A percentile compares a stretch with the other conserved stretches of the same genome.
These are phyloP conservation scores for Callospermophilus lateralis DNA, from an alignment of 2,113 vertebrate genomes.

Conservation along the genomic window DNA sequence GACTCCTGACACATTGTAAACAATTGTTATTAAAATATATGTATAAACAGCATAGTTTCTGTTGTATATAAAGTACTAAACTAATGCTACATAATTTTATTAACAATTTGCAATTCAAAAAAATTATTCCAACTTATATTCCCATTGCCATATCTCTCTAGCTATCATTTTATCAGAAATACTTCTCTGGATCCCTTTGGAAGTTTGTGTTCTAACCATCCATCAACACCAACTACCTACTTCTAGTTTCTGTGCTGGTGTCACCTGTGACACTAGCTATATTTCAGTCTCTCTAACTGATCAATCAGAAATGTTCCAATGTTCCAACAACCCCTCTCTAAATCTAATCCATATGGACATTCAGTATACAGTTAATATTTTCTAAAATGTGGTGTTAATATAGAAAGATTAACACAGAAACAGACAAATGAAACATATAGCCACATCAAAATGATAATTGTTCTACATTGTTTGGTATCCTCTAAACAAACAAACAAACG, in stretches of 20 bases:
- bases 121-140: background rate
- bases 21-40: background rate
- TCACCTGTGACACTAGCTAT: background rate
- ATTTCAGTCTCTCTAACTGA: background rate
- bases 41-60: background rate
- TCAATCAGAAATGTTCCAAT: background rate
- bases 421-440: background rate
- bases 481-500: background rate
- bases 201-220: background rate
- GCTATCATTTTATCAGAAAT: background rate
- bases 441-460: background rate
- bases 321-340: background rate
- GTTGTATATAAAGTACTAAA: constrained; percentile 7
- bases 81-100: constrained; percentile 1
- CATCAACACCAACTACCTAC: background rate
- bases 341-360: background rate
- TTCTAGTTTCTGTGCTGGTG: background rate
- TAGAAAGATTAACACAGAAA: background rate
- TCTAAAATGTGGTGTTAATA: background rate
- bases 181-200: background rate
- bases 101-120: constrained; percentile 1
- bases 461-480: background rate
- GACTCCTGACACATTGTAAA: background rate
- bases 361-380: background rate
- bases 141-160: background rate